A percentile compares a stretch with the other conserved stretches of the same genome.
Evolutionary conservation across 2,888 invertebrate genomes (phyloP).

Genomic region (Linyphia triangularis): DNA sequence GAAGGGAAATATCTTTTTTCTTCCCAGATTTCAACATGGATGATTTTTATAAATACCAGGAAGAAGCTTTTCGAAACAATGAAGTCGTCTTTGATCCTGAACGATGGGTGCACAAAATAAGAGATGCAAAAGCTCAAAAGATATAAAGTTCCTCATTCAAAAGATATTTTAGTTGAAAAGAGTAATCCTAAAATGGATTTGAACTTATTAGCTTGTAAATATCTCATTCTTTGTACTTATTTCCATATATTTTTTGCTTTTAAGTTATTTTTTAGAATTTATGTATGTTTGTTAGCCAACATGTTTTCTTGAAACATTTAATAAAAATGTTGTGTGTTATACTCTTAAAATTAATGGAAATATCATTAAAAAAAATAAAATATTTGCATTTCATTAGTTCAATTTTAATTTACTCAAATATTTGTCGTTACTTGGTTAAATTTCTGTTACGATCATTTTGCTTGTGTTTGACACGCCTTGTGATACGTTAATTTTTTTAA

Average conservation of each 20-base stretch:
- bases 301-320: background rate
- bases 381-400: no score
- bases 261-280: background rate
- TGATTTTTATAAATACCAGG: conserved; percentile 84
- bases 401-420: no score
- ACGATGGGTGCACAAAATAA: conserved; percentile 64
- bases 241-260: conserved; percentile 22
- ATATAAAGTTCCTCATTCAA: conserved; percentile 13
- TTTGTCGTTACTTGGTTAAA: no score
- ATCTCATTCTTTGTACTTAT: conserved; percentile 22
- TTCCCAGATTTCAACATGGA: conserved; percentile 87
- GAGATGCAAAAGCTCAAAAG: conserved; percentile 64
- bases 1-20: conserved; percentile 89
- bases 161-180: background rate
- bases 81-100: conserved; percentile 68
- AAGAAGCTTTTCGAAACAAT: conserved; percentile 80
- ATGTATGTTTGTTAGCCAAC: background rate
- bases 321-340: no score
- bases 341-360: no score
- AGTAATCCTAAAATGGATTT: background rate
- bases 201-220: conserved; percentile 29
- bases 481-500: no score
- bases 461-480: no score
- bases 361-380: no score
- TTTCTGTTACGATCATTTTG: no score